A percentile compares a stretch with the other conserved stretches of the same genome.
Evolutionary conservation across 2,113 vertebrate species (phyloP).

Genomic region (Craseonycteris thonglongyai): DNA sequence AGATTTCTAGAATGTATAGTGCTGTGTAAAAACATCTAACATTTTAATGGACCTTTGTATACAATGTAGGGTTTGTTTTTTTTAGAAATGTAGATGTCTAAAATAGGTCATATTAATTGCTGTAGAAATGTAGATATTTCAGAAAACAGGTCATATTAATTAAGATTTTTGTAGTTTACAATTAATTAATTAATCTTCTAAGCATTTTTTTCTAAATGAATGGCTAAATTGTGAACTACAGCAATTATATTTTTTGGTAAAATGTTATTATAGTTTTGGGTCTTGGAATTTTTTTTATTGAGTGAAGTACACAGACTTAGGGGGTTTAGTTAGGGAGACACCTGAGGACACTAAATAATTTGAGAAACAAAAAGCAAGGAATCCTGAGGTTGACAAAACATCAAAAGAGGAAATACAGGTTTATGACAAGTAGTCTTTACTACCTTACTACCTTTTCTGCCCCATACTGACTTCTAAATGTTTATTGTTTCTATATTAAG

Average conservation of each 20-base stretch:
- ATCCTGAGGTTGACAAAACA: not conserved
- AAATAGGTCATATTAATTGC: not conserved
- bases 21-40: not conserved
- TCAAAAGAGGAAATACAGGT: not conserved
- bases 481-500: not conserved
- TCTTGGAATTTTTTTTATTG: not conserved
- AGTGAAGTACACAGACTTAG: rapidly evolving
- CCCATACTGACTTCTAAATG: rapidly evolving
- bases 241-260: not conserved
- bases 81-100: not conserved
- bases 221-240: not conserved
- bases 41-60: not conserved
- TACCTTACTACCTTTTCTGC: not conserved
- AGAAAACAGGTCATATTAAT: not conserved
- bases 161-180: not conserved
- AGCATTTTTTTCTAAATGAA: not conserved
- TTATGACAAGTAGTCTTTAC: not conserved
- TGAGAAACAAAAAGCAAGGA: not conserved
- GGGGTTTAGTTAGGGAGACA: not conserved
- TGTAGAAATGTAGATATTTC: not conserved
- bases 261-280: not conserved
- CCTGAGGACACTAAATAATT: not conserved
- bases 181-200: not conserved
- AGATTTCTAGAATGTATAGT: not conserved
- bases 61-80: not conserved